Conservation (phyloP, 1,140 invertebrate genomes). For the Aphelenchoides fujianensis region DNA sequence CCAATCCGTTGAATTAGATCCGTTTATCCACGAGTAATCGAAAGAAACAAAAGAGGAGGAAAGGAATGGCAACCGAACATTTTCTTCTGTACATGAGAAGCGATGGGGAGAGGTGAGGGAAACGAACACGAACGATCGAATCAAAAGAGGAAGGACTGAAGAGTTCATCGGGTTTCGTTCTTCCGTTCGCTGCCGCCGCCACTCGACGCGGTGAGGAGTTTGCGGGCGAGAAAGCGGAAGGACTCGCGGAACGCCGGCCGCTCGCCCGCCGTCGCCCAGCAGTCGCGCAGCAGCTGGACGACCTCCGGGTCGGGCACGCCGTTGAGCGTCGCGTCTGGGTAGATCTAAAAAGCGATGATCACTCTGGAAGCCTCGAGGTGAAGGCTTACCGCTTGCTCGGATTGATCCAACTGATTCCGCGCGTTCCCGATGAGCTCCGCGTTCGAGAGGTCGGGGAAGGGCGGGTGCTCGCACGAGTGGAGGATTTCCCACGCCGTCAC, state of each 20-base stretch:
- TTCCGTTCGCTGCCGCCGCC: background rate
- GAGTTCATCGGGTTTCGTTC: background rate
- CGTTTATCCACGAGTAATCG: too few species aligned
- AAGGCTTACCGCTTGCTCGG: conserved; percentile 26
- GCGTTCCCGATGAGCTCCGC: conserved; percentile 40
- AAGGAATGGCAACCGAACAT: too few species aligned
- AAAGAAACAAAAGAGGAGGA: too few species aligned
- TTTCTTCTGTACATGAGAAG: too few species aligned
- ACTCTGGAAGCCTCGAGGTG: background rate
- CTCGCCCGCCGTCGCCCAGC: background rate
- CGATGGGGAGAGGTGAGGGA: too few species aligned
- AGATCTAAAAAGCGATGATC: conserved; percentile 1
- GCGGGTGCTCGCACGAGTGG: conserved; percentile 23
- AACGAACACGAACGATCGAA: too few species aligned
- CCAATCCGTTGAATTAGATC: too few species aligned
- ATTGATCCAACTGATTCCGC: conserved; percentile 15
- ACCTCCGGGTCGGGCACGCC: background rate
- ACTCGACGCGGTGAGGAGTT: conserved; percentile 1
- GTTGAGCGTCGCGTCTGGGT: background rate
- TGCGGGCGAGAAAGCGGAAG: background rate
- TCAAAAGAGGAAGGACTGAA: too few species aligned
- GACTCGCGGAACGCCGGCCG: conserved; percentile 1
- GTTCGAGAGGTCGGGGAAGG: conserved; percentile 27
- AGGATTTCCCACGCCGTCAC: conserved; percentile 34
- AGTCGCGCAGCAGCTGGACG: background rate